These are phyloP conservation scores for Pithys albifrons DNA, from an alignment of 2,113 vertebrate species.

Conservation along the genomic window DNA sequence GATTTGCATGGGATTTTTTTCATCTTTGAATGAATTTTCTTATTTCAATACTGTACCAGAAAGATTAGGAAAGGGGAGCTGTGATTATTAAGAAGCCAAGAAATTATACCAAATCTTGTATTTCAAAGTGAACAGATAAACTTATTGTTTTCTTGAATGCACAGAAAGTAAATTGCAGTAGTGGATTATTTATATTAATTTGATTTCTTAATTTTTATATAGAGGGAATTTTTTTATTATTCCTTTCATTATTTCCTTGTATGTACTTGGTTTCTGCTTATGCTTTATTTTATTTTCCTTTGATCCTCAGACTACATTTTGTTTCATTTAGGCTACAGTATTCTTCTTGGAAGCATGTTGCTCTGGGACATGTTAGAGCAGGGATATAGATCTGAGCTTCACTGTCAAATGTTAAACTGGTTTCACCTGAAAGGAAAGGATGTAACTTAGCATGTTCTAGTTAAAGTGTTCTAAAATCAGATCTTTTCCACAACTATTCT, in stretches of 20 bases:
- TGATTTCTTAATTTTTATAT: not conserved
- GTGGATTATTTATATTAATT: not conserved
- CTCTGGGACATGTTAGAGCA: not conserved
- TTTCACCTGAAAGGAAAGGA: slow-evolving; percentile 21
- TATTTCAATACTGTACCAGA: not conserved
- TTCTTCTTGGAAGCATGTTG: not conserved
- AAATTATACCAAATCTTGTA: not conserved
- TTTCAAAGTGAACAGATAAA: not conserved
- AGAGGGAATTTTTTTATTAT: not conserved
- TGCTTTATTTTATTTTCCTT: not conserved
- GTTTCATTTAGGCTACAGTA: not conserved
- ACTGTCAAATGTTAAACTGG: not conserved
- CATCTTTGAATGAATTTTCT: not conserved
- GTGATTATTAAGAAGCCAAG: not conserved
- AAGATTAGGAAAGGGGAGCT: not conserved
- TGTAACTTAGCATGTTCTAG: not conserved
- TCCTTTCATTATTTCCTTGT: not conserved
- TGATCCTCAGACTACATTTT: not conserved
- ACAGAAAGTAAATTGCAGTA: not conserved
- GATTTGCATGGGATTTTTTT: not conserved
- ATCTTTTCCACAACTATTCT: not conserved
- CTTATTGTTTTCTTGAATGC: not conserved
- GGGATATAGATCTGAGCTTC: not conserved
- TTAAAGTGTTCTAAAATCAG: slow-evolving; percentile 2
- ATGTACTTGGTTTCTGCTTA: not conserved